Percentiles rank a stretch among this genome's conserved stretches.
Conservation (phyloP, 2,113 vertebrate species). For the Poeciliopsis occidentalis region DNA sequence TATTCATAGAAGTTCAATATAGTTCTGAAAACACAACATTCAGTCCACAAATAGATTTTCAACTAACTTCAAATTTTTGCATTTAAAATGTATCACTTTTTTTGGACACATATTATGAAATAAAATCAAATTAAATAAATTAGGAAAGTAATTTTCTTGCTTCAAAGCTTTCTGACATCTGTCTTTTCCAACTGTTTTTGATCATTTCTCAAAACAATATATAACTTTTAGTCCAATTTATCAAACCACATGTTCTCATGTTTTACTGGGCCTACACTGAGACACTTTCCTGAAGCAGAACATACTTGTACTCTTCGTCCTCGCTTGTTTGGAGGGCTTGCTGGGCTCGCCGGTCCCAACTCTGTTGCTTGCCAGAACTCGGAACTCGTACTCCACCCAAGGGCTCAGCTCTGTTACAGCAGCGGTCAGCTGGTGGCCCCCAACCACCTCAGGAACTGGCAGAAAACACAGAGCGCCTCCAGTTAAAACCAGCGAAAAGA, state of each 20-base stretch:
- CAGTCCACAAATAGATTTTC: not conserved
- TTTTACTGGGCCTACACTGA: not conserved
- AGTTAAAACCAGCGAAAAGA: slow-evolving; percentile 29
- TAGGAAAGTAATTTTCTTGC: too few species aligned
- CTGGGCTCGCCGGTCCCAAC: slow-evolving; percentile 96
- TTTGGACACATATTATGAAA: not conserved
- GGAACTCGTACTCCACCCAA: slow-evolving; percentile 97
- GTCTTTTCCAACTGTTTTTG: too few species aligned
- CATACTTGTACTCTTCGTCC: slow-evolving; percentile 94
- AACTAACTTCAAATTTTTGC: not conserved
- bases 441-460: slow-evolving; percentile 89
- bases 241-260: not conserved
- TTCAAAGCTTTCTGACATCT: too few species aligned
- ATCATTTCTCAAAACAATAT: too few species aligned
- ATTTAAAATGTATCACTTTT: not conserved
- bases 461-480: slow-evolving; percentile 54
- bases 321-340: slow-evolving; percentile 89
- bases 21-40: not conserved
- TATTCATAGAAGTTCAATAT: not conserved
- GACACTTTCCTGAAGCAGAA: slow-evolving; percentile 41
- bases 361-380: slow-evolving; percentile 90
- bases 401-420: slow-evolving; percentile 93
- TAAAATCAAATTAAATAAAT: too few species aligned
- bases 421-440: slow-evolving; percentile 90
- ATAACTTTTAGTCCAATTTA: too few species aligned